Evolutionary conservation across 2,113 vertebrate species (phyloP), one percentile per base, ranked within the genome.

Genomic region (Phoxinus phoxinus): DNA sequence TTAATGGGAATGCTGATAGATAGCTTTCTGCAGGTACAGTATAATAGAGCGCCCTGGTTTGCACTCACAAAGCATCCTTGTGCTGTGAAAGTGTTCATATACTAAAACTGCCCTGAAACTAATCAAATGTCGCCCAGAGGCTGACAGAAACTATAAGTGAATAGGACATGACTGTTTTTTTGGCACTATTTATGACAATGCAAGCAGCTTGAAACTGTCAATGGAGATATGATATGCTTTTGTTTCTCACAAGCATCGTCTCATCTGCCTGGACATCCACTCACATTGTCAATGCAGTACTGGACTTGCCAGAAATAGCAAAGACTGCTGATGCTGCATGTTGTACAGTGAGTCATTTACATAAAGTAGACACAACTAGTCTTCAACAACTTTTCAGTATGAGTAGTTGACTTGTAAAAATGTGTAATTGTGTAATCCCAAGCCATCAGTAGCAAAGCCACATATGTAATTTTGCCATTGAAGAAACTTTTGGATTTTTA

Each of bases 291-390:
- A 59, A 59, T 46, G 41, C 71, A 74, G 23, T 46, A 12, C 71
- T 74, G 71, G 30, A 59, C 76, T 78, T 58, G 21, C 76, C 76
- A 78, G 53, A 59, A 78, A 78, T 35, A n/a, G 53, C n/a, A 59
- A 58, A 59, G 19, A 58, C 21, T 46, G 71, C 11, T 46, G 71
- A 74, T 27, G 71, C 13, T 48, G 71, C 23, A 74, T 44, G 41
- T 74, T 74, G n/a, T 27, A 74, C 41, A 25, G 6, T 48, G 37
- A 25, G n/a, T 46, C 12, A 46, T 74, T 48, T 46, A n/a, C 71
- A 74, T 74, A 46, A 25, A 74, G 71, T 25, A 74, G 37, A 46
- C 71, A 27, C 71, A 74, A 46, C 41, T 74, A 41, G 8, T 72
- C 13, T 51, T 48, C 19, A n/a, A n/a, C 9, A n/a, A 74, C 71